Evolutionary conservation across 2,797 vertebrate species (phyloP).

Genomic region (Diglossa cyanea): DNA sequence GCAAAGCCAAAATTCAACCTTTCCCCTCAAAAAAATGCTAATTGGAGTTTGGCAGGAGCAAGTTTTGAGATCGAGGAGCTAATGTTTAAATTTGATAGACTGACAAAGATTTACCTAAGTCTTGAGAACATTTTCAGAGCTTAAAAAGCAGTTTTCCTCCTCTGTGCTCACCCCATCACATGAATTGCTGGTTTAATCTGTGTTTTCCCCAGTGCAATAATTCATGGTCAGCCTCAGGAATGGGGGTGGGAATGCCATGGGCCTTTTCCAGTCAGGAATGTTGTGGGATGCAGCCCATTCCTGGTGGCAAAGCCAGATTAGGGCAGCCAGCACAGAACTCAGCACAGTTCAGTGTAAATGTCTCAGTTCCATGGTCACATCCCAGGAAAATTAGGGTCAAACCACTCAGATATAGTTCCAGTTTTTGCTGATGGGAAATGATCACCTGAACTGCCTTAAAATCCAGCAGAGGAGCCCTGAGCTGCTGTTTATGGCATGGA

Average conservation of each 20-base stretch:
- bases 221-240: not conserved
- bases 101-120: not conserved
- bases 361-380: not conserved
- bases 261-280: not conserved
- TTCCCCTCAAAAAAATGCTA: not conserved
- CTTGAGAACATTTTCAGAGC: not conserved
- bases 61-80: not conserved
- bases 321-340: not conserved
- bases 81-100: not conserved
- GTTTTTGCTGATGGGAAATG: not conserved
- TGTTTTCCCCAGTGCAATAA: not conserved
- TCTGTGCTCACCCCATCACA: not conserved
- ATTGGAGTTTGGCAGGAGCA: not conserved
- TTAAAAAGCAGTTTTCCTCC: not conserved
- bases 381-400: not conserved
- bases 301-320: not conserved
- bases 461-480: not conserved
- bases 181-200: not conserved
- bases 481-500: not conserved
- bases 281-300: not conserved
- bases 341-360: not conserved
- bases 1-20: not conserved
- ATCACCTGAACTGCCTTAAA: not conserved
- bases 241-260: accelerated
- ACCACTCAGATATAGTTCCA: not conserved